These are phyloP conservation scores for Drosophila dunni DNA, from an alignment of 1,140 invertebrate species.

Conservation along the genomic window DNA sequence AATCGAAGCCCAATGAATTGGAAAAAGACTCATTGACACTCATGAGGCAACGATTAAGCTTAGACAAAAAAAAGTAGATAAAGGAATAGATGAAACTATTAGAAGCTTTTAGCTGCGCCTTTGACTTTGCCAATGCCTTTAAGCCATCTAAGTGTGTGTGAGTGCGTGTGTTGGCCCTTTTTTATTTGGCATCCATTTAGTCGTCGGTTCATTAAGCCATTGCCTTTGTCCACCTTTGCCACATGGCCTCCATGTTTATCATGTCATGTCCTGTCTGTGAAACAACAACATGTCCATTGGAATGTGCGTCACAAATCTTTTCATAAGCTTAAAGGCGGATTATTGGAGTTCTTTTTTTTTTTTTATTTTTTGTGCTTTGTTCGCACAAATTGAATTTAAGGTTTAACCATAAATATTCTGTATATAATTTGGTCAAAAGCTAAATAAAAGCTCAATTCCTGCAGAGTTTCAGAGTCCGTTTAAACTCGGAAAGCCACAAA, in stretches of 20 bases:
- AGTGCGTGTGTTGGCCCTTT: slow-evolving; percentile 30
- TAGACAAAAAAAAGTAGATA: slow-evolving; percentile 23
- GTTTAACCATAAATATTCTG: neutral
- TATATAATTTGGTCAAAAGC: no score
- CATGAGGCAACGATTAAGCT: slow-evolving; percentile 53
- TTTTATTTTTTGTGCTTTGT: slow-evolving; percentile 4
- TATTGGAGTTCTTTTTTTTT: slow-evolving; percentile 7
- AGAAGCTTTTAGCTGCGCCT: slow-evolving; percentile 41
- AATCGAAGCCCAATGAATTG: slow-evolving; percentile 56
- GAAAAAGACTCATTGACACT: slow-evolving; percentile 63
- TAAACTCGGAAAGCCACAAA: no score
- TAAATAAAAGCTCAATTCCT: no score
- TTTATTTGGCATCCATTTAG: slow-evolving; percentile 60
- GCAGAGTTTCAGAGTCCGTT: no score
- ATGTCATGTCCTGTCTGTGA: slow-evolving; percentile 29
- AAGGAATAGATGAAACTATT: slow-evolving; percentile 60
- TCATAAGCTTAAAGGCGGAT: slow-evolving; percentile 14
- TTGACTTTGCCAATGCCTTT: slow-evolving; percentile 30
- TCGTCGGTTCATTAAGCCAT: slow-evolving; percentile 75
- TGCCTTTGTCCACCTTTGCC: slow-evolving; percentile 40
- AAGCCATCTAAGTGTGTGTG: slow-evolving; percentile 1
- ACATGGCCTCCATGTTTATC: neutral
- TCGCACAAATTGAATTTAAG: slow-evolving; percentile 14
- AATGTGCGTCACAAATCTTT: slow-evolving; percentile 24
- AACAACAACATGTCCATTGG: neutral